Evolutionary conservation across 1,140 invertebrate genomes (phyloP).

Genomic region (Harlomillsia oculata): DNA sequence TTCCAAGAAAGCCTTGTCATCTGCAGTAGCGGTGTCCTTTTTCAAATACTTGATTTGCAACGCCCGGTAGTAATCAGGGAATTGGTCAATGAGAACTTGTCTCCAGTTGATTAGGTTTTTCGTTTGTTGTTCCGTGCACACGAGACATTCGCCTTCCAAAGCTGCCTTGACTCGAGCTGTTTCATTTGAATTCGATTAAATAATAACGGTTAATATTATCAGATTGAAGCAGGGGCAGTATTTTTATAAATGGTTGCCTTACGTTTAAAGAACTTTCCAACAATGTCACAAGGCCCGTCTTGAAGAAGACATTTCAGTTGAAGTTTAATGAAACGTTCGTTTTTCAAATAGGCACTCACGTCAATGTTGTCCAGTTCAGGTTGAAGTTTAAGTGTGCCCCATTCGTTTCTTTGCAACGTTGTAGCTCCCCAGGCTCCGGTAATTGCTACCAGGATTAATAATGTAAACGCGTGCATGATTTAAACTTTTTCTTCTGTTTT

Average conservation of each 20-base stretch:
- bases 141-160: conserved; percentile 4
- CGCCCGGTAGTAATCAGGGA: background rate
- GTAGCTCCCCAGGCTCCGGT: too few species aligned
- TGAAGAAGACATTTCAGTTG: conserved; percentile 24
- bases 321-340: conserved; percentile 11
- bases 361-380: conserved; percentile 20
- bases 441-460: too few species aligned
- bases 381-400: conserved; percentile 8
- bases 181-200: too few species aligned
- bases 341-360: conserved; percentile 17
- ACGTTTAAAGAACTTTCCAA: conserved; percentile 22
- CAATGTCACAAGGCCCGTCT: conserved; percentile 21
- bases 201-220: background rate
- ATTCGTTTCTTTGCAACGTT: too few species aligned
- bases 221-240: background rate
- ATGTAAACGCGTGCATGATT: too few species aligned
- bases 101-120: conserved; percentile 1
- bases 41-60: conserved; percentile 11
- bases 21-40: too few species aligned
- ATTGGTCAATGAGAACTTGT: background rate
- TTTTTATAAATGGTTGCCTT: background rate
- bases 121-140: conserved; percentile 12
- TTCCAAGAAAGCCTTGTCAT: too few species aligned
- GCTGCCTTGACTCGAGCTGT: background rate
- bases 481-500: too few species aligned